A percentile compares a stretch with the other conserved stretches of the same genome.
These are phyloP conservation scores for Anarsia innoxiella DNA, from an alignment of 2,888 invertebrate genomes.

Conservation along the genomic window DNA sequence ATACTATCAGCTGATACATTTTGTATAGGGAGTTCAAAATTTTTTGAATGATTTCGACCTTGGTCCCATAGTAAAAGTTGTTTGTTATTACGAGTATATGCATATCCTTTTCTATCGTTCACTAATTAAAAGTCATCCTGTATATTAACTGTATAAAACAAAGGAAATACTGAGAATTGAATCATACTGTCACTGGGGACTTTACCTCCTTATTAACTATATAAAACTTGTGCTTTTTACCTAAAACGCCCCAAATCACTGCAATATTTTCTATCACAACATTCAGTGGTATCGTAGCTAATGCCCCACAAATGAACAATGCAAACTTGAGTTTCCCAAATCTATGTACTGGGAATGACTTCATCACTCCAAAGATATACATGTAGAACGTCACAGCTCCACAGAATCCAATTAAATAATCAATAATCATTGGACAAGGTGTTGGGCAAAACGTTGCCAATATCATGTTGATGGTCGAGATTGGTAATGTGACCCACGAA, in stretches of 20 bases:
- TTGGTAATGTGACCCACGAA: slow-evolving; percentile 96
- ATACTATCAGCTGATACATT: too few species aligned
- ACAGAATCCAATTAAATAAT: slow-evolving; percentile 91
- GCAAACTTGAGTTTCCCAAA: slow-evolving; percentile 87
- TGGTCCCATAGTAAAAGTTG: too few species aligned
- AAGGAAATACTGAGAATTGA: slow-evolving; percentile 26
- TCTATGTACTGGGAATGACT: slow-evolving; percentile 93
- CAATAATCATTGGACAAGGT: slow-evolving; percentile 87
- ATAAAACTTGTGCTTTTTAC: slow-evolving; percentile 97
- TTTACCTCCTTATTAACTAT: slow-evolving; percentile 94
- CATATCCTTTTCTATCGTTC: too few species aligned
- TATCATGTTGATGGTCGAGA: slow-evolving; percentile 92
- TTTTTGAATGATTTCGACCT: too few species aligned
- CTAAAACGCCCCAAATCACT: slow-evolving; percentile 94
- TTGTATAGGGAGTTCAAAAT: too few species aligned
- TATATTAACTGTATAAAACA: slow-evolving; percentile 27
- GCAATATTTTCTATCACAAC: slow-evolving; percentile 95
- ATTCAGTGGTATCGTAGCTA: slow-evolving; percentile 94
- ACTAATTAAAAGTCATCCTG: too few species aligned
- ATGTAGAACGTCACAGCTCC: slow-evolving; percentile 97
- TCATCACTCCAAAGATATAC: slow-evolving; percentile 98
- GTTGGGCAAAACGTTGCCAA: slow-evolving; percentile 91
- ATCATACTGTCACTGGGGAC: slow-evolving; percentile 79
- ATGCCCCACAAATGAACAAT: slow-evolving; percentile 88
- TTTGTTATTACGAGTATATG: too few species aligned